Evolutionary conservation across 2,113 vertebrate species (phyloP).

Genomic region (Spizaetus ornatus): DNA sequence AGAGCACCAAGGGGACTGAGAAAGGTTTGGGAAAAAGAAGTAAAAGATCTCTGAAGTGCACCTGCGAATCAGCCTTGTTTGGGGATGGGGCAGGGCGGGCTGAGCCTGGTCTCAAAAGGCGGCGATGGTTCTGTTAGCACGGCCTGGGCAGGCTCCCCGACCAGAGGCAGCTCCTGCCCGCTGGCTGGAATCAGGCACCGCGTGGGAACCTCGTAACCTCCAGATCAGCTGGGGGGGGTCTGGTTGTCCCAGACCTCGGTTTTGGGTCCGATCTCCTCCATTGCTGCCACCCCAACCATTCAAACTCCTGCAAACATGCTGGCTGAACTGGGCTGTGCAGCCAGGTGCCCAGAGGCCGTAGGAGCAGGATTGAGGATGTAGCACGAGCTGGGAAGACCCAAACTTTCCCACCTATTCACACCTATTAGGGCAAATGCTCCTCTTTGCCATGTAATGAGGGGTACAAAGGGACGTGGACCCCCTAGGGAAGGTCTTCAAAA

Average conservation of each 20-base stretch:
- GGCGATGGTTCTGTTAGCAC: background rate
- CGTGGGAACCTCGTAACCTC: background rate
- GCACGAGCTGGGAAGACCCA: background rate
- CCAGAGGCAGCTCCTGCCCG: background rate
- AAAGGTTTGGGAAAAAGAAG: background rate
- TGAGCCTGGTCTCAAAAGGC: background rate
- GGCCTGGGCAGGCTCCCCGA: background rate
- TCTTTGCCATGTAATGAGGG: background rate
- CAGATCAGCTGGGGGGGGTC: background rate
- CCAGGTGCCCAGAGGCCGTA: background rate
- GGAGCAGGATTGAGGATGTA: background rate
- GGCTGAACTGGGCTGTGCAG: background rate
- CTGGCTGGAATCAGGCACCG: too few species aligned
- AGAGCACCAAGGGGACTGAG: background rate
- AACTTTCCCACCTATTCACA: background rate
- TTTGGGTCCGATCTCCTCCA: background rate
- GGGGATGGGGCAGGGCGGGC: background rate
- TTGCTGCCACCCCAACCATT: background rate
- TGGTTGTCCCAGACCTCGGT: background rate
- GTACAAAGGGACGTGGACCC: fast-evolving
- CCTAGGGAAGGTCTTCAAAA: background rate
- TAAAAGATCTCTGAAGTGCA: background rate
- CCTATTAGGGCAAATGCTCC: background rate
- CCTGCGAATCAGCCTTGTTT: background rate
- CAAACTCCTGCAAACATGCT: background rate